Conservation (phyloP, 37 sponge, comb jelly and placozoan genomes). For the Aplysina aerophoba region DNA sequence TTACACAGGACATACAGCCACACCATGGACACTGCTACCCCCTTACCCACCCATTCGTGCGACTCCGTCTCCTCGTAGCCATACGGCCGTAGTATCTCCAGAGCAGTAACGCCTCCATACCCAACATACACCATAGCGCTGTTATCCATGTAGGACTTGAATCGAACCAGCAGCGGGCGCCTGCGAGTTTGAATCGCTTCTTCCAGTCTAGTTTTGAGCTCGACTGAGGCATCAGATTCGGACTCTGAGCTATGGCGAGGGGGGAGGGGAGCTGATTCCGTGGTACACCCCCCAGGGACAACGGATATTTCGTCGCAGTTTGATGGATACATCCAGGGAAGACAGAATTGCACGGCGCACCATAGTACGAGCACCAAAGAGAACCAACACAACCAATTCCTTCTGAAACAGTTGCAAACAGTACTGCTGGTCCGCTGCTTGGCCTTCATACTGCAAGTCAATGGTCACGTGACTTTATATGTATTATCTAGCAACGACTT, state of each 20-base stretch:
- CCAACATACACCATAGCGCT: conserved; percentile 75
- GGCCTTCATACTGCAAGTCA: too few species aligned
- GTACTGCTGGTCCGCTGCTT: too few species aligned
- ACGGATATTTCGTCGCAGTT: too few species aligned
- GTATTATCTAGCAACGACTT: too few species aligned
- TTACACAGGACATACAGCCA: too few species aligned
- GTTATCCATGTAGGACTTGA: conserved; percentile 70
- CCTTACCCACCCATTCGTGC: conserved; percentile 80
- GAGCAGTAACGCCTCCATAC: conserved; percentile 81
- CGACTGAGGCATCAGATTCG: background rate
- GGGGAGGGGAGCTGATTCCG: too few species aligned
- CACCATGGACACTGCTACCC: background rate
- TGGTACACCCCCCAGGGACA: too few species aligned
- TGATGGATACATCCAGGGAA: background rate
- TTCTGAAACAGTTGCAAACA: too few species aligned
- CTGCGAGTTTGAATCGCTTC: background rate
- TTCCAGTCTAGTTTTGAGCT: background rate
- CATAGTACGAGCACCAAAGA: background rate
- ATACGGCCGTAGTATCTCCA: conserved; percentile 74
- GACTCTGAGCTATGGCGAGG: too few species aligned
- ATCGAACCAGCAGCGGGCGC: conserved; percentile 81
- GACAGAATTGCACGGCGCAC: background rate
- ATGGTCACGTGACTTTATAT: too few species aligned
- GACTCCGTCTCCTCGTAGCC: conserved; percentile 79
- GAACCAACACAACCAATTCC: background rate